phyloP scores from a whole-genome alignment of 92 coral and sea anemone genomes.

The Zoanthus sociatus region DNA sequence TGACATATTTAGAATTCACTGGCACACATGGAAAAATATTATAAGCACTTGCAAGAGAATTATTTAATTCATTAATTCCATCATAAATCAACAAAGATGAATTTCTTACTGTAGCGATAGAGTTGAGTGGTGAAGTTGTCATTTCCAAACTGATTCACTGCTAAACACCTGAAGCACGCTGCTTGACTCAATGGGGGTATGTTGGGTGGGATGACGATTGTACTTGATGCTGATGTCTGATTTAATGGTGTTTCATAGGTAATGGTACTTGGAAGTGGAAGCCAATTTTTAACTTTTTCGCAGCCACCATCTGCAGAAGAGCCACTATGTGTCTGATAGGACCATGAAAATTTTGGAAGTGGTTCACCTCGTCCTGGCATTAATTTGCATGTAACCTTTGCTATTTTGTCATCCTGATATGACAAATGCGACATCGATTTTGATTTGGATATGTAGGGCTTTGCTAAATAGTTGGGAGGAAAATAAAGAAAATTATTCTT shows the following conservation, averaged over 20 bases:
- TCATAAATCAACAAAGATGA: too few species aligned
- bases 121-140: not conserved
- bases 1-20: too few species aligned
- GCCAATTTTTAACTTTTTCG: not conserved
- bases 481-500: not conserved
- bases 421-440: not conserved
- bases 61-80: too few species aligned
- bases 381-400: constrained; percentile 4
- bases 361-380: not conserved
- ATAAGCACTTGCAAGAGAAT: not conserved
- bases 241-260: constrained; percentile 5
- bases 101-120: constrained; percentile 31
- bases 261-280: constrained; percentile 22
- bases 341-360: constrained; percentile 15
- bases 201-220: constrained; percentile 10
- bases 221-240: not conserved
- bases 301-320: not conserved
- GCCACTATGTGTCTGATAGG: not conserved
- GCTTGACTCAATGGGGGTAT: constrained; percentile 8
- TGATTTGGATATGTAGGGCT: not conserved
- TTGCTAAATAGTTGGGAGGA: constrained; percentile 22
- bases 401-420: not conserved
- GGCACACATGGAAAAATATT: too few species aligned
- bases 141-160: constrained; percentile 27
- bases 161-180: constrained; percentile 34